These are phyloP conservation scores for Axinella damicornis DNA, from an alignment of 37 sponge, comb jelly and placozoan species.

Conservation along the genomic window DNA sequence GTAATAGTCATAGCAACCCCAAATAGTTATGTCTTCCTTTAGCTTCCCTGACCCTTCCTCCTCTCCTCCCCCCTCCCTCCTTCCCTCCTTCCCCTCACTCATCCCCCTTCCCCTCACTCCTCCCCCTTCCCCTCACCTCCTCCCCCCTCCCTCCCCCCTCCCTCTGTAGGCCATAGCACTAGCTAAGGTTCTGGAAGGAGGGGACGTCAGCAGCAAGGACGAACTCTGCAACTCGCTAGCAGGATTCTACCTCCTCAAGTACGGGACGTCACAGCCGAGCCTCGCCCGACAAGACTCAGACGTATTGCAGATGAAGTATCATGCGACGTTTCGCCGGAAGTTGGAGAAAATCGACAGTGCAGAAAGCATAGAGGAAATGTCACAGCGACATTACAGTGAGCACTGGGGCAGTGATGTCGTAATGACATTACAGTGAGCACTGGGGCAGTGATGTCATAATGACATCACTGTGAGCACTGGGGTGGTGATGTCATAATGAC, in stretches of 20 bases:
- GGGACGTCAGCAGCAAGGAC: neutral
- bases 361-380: no score
- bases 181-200: neutral
- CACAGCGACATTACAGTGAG: no score
- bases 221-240: constrained; percentile 11
- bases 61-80: neutral
- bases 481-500: no score
- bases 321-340: neutral
- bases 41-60: neutral
- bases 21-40: no score
- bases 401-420: no score
- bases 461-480: no score
- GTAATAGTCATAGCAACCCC: no score
- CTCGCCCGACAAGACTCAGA: constrained; percentile 54
- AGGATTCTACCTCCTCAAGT: constrained; percentile 59
- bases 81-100: neutral
- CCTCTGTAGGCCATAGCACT: neutral
- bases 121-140: neutral
- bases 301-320: constrained; percentile 30
- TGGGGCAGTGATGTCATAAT: no score
- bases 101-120: neutral
- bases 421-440: no score
- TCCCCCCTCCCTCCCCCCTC: no score
- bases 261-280: constrained; percentile 42
- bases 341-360: no score